These are phyloP conservation scores for Hoplias malabaricus DNA, from an alignment of 2,113 vertebrate species.

Conservation along the genomic window DNA sequence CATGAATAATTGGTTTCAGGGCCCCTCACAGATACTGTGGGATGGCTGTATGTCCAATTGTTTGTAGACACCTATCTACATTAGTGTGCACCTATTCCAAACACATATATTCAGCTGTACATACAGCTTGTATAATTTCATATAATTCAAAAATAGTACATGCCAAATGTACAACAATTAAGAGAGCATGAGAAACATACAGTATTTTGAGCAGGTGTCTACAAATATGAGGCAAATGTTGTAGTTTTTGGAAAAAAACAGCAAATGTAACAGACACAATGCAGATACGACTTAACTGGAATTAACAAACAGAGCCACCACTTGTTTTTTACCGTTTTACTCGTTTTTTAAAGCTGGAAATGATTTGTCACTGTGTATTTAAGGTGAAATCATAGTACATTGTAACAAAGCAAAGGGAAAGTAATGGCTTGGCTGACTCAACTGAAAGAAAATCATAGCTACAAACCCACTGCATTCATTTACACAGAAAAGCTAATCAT, in stretches of 20 bases:
- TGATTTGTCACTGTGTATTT: background rate
- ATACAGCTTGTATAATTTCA: too few species aligned
- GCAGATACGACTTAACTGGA: background rate
- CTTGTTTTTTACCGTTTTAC: too few species aligned
- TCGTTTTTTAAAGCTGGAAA: background rate
- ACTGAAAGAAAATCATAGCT: background rate
- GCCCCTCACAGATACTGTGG: too few species aligned
- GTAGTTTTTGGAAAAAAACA: background rate
- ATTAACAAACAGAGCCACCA: background rate
- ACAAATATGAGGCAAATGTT: background rate
- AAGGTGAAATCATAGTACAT: background rate
- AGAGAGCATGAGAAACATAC: too few species aligned
- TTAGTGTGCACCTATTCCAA: too few species aligned
- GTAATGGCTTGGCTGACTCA: background rate
- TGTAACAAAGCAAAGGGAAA: background rate
- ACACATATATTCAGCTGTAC: too few species aligned
- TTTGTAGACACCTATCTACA: too few species aligned
- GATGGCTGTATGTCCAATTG: too few species aligned
- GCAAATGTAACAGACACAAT: background rate
- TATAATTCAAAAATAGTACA: too few species aligned
- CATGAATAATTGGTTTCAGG: too few species aligned
- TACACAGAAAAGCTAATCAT: background rate
- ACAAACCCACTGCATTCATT: background rate
- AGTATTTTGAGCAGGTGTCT: too few species aligned
- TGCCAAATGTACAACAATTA: too few species aligned